Evolutionary conservation across 1,140 invertebrate species (phyloP), one percentile per base, ranked within the genome.

Genomic region (Holcopasites calliopsidis): DNA sequence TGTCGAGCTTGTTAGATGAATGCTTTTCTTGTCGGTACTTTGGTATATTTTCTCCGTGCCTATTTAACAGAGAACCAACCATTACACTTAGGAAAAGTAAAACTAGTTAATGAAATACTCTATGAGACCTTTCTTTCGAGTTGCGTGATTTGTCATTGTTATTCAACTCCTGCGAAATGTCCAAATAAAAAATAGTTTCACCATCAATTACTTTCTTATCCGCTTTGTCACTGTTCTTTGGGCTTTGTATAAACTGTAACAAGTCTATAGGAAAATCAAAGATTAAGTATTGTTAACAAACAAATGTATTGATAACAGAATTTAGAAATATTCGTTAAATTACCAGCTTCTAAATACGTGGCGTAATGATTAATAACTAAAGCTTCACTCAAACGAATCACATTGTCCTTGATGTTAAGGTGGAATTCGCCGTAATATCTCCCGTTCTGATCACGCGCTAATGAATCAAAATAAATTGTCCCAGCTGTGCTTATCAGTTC

Each of bases 371-470:
- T 82, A 26, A 65, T 3, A n/a, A 84, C 71, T 55, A 90, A 76
- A n/a, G 70, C 38, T 52, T 87, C 71, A 42, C 84, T 81, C 21
- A 90, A 81, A 35, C 61, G 21, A 28, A 88, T 31, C 57, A 85
- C 52, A 49, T 68, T 68, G 8, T 86, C 61, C 38, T 86, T 81
- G 8, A 89, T 79, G 21, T 79, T 61, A 18, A 90, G 81, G 80
- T 85, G 89, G 7, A 90, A 35, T 69, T 89, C 89, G 50, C 89
- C 89, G 76, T 72, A 90, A 2, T 60, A 68, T 74, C 75, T 84
- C 26, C 52, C 82, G 62, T 69, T 23, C 18, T 82, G 65, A 52
- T 85, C 80, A 28, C 35, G 44, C 13, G 44, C 80, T 47, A 83
- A n/a, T 55, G 70, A 64, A 77, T 88, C 76, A 77, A 88, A 89